These are phyloP conservation scores for Dinoponera quadriceps DNA, from an alignment of 1,140 invertebrate species.

Conservation along the genomic window DNA sequence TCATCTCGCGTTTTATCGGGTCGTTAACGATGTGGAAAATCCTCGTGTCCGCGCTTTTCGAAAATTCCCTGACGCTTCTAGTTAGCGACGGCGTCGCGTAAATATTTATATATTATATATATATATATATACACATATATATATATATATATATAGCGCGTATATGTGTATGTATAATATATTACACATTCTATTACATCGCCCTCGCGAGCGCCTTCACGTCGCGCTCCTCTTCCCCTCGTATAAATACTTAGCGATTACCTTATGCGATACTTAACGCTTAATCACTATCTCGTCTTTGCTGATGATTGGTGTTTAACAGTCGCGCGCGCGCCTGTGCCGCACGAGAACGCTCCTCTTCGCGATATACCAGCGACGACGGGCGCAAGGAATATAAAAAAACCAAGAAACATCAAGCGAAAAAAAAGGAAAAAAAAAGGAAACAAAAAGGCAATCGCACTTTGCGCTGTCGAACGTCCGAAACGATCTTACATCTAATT, in stretches of 20 bases:
- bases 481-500: conserved; percentile 9
- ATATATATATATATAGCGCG: conserved; percentile 38
- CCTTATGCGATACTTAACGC: conserved; percentile 36
- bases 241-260: conserved; percentile 67
- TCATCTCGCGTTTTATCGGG: neutral
- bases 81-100: conserved; percentile 33
- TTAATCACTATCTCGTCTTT: conserved; percentile 47
- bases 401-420: no score
- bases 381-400: no score
- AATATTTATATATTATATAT: conserved; percentile 24
- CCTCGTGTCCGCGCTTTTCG: conserved; percentile 43
- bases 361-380: neutral
- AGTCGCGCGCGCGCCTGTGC: conserved; percentile 10
- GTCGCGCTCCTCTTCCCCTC: neutral
- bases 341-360: conserved; percentile 34
- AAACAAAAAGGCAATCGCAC: conserved; percentile 18
- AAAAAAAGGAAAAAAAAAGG: neutral
- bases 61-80: conserved; percentile 47
- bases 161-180: conserved; percentile 32
- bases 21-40: conserved; percentile 4
- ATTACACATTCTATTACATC: conserved; percentile 41
- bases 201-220: neutral
- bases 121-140: conserved; percentile 18
- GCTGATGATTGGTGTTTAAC: conserved; percentile 32
- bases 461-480: neutral